Evolutionary conservation across 2,797 vertebrate species (phyloP), one percentile per base, ranked within the genome.

Genomic region (Chelon labrosus): DNA sequence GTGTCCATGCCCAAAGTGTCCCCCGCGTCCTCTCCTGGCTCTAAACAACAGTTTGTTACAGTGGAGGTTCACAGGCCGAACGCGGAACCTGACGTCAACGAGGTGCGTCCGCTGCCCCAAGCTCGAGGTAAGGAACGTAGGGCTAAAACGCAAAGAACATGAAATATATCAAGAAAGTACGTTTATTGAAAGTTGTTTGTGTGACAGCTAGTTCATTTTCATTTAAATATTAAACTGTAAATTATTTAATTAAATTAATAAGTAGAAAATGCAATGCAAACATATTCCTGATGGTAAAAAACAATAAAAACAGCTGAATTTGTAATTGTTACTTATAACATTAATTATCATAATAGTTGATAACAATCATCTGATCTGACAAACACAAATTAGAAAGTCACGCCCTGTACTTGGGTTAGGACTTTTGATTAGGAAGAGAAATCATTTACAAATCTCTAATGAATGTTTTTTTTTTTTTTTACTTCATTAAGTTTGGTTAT

Each of bases 41-140:
- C 89, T 39, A 95, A 95, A 80, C 96, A 96, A 75, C 96, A 96
- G 72, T 99, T 98, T 84, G 97, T 99, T 68, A 95, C 96, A 89
- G 97, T 99, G 90, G 98, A 98, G 90, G 97, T 99, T 13, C 97
- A 99, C 91, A 95, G 95, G 49, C 96, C 96, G 3, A 97, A 99
- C 75, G 95, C 96, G 0, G 98, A 99, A 85, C 97, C 97, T 0
- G 97, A 99, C 0, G 96, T 99, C 84, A 99, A 99, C 0, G 97
- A 98, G 94, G 96, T 98, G 75, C 95, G 97, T 22, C 95, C 96
- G 0, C 91, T 99, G 76, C 98, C 97, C 50, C 97, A 97, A 82
- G 91, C 95, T 1, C 93, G 97, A 97, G 96, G 98, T 98, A 91
- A 96, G 94, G 59, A 74, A 27, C 8, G 7, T 19, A 10, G 62